Conservation (phyloP, 64 coral and sea anemone species). For the Montipora cactus region DNA sequence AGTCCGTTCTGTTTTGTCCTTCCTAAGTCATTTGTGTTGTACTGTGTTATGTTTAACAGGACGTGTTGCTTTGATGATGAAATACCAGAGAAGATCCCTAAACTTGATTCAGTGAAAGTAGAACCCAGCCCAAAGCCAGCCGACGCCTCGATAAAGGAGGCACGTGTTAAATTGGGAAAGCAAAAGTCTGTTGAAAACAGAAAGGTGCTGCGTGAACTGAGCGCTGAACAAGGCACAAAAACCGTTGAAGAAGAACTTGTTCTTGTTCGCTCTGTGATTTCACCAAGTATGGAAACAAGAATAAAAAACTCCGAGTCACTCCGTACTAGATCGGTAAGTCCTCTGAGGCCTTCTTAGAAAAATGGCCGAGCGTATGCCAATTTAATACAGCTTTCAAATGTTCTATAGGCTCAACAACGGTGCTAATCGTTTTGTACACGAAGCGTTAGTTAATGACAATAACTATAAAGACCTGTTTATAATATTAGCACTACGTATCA, state of each 20-base stretch:
- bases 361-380: too few relatives aligned
- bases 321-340: slow-evolving; percentile 27
- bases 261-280: slow-evolving; percentile 11
- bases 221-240: neutral
- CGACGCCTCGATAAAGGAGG: neutral
- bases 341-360: neutral
- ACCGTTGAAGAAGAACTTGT: slow-evolving; percentile 7
- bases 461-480: too few relatives aligned
- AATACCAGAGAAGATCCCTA: too few relatives aligned
- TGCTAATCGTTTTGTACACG: too few relatives aligned
- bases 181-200: slow-evolving; percentile 18
- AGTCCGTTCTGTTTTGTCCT: too few relatives aligned
- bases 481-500: too few relatives aligned
- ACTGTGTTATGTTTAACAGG: neutral
- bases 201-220: neutral
- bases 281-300: slow-evolving; percentile 13
- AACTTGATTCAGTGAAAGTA: neutral
- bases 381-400: too few relatives aligned
- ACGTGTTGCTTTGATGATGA: neutral
- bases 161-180: neutral
- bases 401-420: too few relatives aligned
- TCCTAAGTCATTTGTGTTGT: neutral
- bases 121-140: neutral
- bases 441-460: too few relatives aligned
- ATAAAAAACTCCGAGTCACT: slow-evolving; percentile 21